Evolutionary conservation across 1,140 invertebrate species (phyloP).

Genomic region (Sitobion miscanthi): DNA sequence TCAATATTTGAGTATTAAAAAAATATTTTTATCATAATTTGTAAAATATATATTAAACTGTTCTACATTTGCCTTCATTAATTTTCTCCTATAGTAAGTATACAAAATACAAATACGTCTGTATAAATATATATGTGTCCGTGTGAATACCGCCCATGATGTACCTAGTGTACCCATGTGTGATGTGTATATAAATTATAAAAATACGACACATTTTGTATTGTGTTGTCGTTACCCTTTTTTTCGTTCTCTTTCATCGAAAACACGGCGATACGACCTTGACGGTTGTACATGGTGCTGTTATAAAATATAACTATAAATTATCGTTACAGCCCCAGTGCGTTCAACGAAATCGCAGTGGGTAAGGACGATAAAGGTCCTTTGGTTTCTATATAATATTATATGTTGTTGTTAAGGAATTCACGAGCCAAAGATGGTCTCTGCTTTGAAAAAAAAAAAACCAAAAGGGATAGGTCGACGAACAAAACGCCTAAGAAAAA

Average conservation of each 20-base stretch:
- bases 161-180: not conserved
- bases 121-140: not conserved
- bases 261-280: not conserved
- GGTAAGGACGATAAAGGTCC: not conserved
- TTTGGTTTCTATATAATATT: not conserved
- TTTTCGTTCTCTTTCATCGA: not conserved
- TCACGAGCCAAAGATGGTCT: not conserved
- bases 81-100: too few relatives aligned
- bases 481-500: not conserved
- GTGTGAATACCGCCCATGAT: not conserved
- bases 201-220: not conserved
- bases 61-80: too few relatives aligned
- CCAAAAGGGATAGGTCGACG: not conserved
- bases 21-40: too few relatives aligned
- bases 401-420: not conserved
- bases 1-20: too few relatives aligned
- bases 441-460: not conserved
- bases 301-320: not conserved
- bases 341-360: not conserved
- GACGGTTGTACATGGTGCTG: not conserved
- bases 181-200: not conserved
- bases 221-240: not conserved
- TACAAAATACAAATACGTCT: too few relatives aligned
- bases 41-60: too few relatives aligned
- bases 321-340: not conserved